Base-by-base conservation (phyloP, 2,888 invertebrate species). In the Antitype chi region DNA sequence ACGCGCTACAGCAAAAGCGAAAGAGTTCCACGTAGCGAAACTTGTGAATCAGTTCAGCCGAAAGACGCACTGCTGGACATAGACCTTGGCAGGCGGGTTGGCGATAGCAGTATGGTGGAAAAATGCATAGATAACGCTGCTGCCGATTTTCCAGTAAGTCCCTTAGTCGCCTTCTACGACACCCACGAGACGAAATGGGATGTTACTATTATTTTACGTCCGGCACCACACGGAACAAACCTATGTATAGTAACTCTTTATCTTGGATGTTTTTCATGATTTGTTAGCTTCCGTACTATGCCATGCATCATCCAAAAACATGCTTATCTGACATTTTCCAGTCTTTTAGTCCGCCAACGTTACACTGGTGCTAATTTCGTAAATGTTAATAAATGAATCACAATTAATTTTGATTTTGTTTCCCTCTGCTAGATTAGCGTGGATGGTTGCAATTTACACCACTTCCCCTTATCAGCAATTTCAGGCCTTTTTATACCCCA, bases 401-500 rank as follows among this genome's bases (percentile, higher is more conserved):
- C 43, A 60, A 81, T 81, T 60, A 74, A 66, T 38, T 15, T 15
- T 28, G 6, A 81, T 81, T 66, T 32, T 28, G 17, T 32, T 25
- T 23, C 17, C 17, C 7, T 53, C 2, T 25, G 23, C 63, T 38
- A 60, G 23, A 71, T 80, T 81, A 53, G 70, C 85, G 60, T 74
- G 70, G 6, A 64, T 23, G 13, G 2, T n/a, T 71, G 55, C 62
- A 63, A 66, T 85, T 79, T 62, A 66, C 71, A 70, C 28, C 70
- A 73, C 55, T 25, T 75, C 15, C 43, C 63, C 53, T 85, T 78
- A 79, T 86, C 83, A 86, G 74, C 43, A 74, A 71, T 78, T 73
- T 70, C 32, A 70, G 43, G 57, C 52, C 60, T 64, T 82, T 77
- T 78, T 76, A 70, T 75, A 63, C 57, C 62, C 72, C 73, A 79